Evolutionary conservation across 2,113 vertebrate genomes (phyloP).

Genomic region (Indri indri): DNA sequence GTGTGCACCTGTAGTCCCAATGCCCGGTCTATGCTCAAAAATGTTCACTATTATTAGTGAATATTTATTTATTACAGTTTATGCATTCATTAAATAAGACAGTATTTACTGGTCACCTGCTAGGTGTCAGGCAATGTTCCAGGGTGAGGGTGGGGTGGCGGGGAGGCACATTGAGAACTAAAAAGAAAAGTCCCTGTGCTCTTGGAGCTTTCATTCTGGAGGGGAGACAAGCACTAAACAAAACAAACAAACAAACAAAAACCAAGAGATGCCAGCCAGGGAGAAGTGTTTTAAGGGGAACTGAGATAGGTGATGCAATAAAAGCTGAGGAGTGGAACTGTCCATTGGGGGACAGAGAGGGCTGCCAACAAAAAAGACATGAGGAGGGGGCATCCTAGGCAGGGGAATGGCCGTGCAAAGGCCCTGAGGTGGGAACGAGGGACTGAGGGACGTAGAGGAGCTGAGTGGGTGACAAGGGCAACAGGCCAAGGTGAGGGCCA

Average conservation of each 20-base stretch:
- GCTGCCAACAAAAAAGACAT: background rate
- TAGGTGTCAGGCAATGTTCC: background rate
- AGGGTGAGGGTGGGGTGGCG: too few relatives aligned
- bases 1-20: too few relatives aligned
- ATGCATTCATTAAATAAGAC: background rate
- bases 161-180: background rate
- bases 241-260: background rate
- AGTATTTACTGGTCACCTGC: background rate
- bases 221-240: background rate
- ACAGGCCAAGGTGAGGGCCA: background rate
- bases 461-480: background rate
- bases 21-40: background rate
- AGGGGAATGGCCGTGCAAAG: background rate
- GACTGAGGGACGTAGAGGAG: background rate
- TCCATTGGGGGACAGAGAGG: background rate
- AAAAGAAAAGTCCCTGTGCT: background rate
- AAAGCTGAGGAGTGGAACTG: background rate
- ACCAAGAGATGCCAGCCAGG: background rate
- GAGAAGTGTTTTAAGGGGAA: background rate
- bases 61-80: background rate
- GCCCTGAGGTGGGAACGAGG: background rate
- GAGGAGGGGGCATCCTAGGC: accelerated
- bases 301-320: too few relatives aligned
- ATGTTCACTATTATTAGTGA: background rate
- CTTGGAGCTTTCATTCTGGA: background rate